phyloP scores from a whole-genome alignment of 2,113 vertebrate genomes.

The Mungos mungo region DNA sequence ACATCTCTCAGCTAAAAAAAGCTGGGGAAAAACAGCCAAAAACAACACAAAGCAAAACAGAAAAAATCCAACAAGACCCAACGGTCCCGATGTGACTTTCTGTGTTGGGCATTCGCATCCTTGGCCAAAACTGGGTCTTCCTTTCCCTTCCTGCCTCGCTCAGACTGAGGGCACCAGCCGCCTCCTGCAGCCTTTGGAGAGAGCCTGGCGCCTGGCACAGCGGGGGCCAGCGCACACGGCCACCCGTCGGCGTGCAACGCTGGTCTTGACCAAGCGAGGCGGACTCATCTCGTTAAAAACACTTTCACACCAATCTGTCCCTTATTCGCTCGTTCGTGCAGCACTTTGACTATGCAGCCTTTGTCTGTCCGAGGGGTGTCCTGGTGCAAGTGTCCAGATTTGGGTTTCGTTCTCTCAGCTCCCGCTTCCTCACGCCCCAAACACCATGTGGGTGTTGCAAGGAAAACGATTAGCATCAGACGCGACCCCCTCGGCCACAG shows the following conservation, averaged over 20 bases:
- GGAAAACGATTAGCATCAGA: constrained; percentile 19
- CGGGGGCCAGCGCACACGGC: background rate
- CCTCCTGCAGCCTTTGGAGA: no score
- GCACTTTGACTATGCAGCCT: background rate
- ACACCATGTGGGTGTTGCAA: background rate
- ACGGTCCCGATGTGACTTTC: background rate
- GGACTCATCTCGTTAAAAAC: background rate
- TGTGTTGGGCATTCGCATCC: background rate
- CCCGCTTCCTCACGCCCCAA: constrained; percentile 48
- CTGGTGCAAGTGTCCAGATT: background rate
- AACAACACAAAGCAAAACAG: background rate
- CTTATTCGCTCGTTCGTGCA: fast-evolving
- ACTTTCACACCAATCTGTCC: fast-evolving
- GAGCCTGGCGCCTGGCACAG: fast-evolving
- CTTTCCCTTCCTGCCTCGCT: no score
- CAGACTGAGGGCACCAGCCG: fast-evolving
- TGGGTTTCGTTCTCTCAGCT: background rate
- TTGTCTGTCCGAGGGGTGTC: fast-evolving
- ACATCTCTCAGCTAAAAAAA: background rate
- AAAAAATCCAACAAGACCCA: background rate
- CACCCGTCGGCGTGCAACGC: fast-evolving
- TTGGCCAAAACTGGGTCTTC: background rate
- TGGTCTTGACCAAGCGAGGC: background rate
- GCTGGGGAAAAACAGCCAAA: background rate
- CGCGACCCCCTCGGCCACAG: background rate